Percentiles rank a stretch among this genome's conserved stretches.
Conservation (phyloP, 2,113 vertebrate species). For the Elaphurus davidianus region DNA sequence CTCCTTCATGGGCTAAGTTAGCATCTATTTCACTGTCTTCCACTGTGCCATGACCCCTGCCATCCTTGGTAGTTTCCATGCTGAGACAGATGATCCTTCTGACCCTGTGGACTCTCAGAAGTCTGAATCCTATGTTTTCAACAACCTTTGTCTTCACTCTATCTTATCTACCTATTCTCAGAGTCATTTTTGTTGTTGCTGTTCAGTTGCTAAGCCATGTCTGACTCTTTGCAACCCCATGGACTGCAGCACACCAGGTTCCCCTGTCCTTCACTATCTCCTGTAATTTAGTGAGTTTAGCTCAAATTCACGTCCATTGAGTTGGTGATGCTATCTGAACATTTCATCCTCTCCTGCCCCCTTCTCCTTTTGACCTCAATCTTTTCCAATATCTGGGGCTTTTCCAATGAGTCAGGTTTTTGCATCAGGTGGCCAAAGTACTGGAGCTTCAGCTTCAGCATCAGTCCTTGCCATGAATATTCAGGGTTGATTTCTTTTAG, state of each 20-base stretch:
- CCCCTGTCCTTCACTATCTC: neutral
- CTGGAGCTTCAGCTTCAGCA: neutral
- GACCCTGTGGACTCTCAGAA: neutral
- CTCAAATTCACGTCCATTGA: neutral
- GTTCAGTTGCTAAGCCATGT: neutral
- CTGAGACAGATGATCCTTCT: neutral
- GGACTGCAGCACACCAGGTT: neutral
- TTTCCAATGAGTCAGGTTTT: neutral
- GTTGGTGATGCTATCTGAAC: neutral
- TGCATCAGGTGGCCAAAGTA: neutral
- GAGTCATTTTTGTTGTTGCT: neutral
- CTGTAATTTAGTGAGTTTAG: neutral
- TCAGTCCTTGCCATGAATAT: neutral
- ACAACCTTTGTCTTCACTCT: neutral
- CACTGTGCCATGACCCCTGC: neutral
- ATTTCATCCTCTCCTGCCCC: neutral
- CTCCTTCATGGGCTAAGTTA: neutral
- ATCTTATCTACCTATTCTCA: neutral
- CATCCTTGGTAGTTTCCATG: neutral
- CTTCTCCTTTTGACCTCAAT: neutral
- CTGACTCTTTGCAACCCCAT: neutral
- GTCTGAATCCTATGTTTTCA: neutral
- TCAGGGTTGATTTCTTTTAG: neutral
- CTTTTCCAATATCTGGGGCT: neutral
- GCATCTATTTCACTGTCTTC: neutral